Base-by-base conservation (phyloP, 2,797 vertebrate species). In the Discoglossus pictus region DNA sequence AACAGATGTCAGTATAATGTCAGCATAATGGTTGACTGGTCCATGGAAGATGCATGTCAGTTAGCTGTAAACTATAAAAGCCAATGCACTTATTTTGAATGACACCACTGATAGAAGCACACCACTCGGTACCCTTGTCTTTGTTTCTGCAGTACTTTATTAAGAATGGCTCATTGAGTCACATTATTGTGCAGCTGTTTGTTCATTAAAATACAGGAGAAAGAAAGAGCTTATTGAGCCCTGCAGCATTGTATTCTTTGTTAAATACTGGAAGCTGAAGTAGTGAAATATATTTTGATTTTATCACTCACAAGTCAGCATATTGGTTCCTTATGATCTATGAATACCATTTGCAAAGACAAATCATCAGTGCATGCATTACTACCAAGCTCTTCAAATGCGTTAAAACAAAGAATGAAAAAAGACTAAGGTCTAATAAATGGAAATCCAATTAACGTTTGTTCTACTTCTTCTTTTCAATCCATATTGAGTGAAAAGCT, bases 161-260 rank as follows among this genome's bases (percentile, higher is more conserved):
- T 85, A 86, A 77, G 74, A 81, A 82, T 75, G 75, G 78, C 82
- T 86, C 80, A 81, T 85, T 87, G 83, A 82, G 69, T 80, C 62
- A 2, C 61, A 76, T 84, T 84, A 83, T 77, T 86, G 77, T 82
- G 76, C 74, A 83, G 79, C 81, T 85, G 81, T 80, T 85, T 84
- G 70, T 80, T 87, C 78, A 74, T 50, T 81, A 78, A 83, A 79
- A 81, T 80, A 76, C 80, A 78, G 80, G 83, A 78, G 75, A 80
- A 84, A 76, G 35, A 68, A 77, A 64, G 24, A 82, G 81, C 54
- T 81, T 76, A 74, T 75, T 59, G 55, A 81, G 65, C 38, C 80
- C 48, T 76, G 65, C 73, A 74, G 24, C 59, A 75, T 72, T 78
- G 58, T 78, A 84, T 81, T 72, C 74, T 79, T 75, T 77, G 62